Conservation (phyloP, 1,140 invertebrate genomes). For the Leptonema lineaticorne region DNA sequence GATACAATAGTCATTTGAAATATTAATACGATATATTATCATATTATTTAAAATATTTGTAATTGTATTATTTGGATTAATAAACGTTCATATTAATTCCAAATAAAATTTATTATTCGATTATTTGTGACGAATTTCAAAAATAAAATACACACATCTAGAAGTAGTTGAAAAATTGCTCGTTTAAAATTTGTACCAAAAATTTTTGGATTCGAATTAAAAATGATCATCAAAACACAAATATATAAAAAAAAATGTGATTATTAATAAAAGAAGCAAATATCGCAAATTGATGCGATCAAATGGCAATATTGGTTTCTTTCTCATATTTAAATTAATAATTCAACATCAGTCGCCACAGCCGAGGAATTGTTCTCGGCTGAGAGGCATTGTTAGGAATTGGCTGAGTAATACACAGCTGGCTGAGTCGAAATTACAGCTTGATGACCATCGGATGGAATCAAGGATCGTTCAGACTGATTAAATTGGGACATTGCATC, state of each 20-base stretch:
- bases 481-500: constrained; percentile 24
- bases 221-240: neutral
- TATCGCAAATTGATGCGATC: constrained; percentile 7
- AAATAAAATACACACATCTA: neutral
- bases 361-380: constrained; percentile 30
- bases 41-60: constrained; percentile 15
- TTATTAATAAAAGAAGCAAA: neutral
- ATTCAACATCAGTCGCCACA: constrained; percentile 27
- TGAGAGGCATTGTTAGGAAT: constrained; percentile 35
- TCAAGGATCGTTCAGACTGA: constrained; percentile 14
- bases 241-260: neutral
- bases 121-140: neutral
- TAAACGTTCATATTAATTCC: neutral
- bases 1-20: constrained; percentile 19
- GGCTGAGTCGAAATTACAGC: constrained; percentile 34
- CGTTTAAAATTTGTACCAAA: neutral
- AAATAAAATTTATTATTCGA: constrained; percentile 1
- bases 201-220: neutral
- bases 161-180: neutral
- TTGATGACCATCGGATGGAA: constrained; percentile 31
- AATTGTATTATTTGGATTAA: constrained; percentile 13
- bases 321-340: constrained; percentile 31
- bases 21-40: neutral
- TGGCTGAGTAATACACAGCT: constrained; percentile 34
- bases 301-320: constrained; percentile 6